Evolutionary conservation across 1,140 invertebrate genomes (phyloP), one percentile per base, ranked within the genome.

Genomic region (Pachyrhynchus sulphureomaculatus): DNA sequence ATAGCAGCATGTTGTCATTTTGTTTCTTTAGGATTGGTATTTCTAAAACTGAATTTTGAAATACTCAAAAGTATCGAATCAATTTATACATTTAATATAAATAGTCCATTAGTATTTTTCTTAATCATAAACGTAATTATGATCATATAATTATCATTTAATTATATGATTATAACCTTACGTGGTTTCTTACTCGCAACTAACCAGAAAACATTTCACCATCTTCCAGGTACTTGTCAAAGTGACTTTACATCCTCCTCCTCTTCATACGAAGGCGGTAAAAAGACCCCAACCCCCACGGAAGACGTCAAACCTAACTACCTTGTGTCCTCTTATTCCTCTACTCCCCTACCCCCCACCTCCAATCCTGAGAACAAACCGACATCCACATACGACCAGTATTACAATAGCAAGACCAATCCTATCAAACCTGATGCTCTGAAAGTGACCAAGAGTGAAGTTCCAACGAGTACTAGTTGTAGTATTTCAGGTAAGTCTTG

Each of bases 391-490:
- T 79, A 80, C 63, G 78, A 81, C 53, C 78, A 80, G 15, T 81
- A 80, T 53, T 67, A 76, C 18, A 67, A 67, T 42, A 44, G 51
- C 18, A 73, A 74, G 24, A 78, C 81, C 21, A 80, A 75, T 33
- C 75, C 81, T 23, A 81, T 81, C 55, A 83, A 84, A 42, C 79
- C 85, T 2, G 85, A 86, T 73, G 82, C 80, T 0, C 78, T 80
- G 66, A 77, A 81, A 37, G 70, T 80, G 17, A 79, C 81, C 3
- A 84, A 82, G 66, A 76, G 78, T 1, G 82, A 83, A 67, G 76
- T 77, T 59, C 72, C 74, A 37, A 71, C 72, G 10, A 76, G 77
- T 65, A 77, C 72, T 75, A 84, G 82, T 71, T 80, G 83, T 69
- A 80, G 76, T 63, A 78, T 79, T 54, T 72, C 80, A 55, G 64